Conservation (phyloP, 2,888 invertebrate genomes). For the Leptura quadrifasciata region DNA sequence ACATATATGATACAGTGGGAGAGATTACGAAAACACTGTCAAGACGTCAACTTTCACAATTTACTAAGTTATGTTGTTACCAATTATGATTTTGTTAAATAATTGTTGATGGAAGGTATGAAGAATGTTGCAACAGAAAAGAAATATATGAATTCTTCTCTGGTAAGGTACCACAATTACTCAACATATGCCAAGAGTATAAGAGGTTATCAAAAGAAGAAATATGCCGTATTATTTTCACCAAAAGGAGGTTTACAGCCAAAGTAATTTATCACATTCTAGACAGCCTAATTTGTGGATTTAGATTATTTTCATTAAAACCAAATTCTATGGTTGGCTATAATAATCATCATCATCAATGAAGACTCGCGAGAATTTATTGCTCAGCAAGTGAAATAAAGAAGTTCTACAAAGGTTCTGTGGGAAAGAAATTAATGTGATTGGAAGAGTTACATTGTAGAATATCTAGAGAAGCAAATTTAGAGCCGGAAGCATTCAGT, state of each 20-base stretch:
- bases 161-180: slow-evolving; percentile 77
- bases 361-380: slow-evolving; percentile 76
- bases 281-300: slow-evolving; percentile 74
- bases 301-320: slow-evolving; percentile 77
- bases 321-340: slow-evolving; percentile 86
- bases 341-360: slow-evolving; percentile 77
- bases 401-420: slow-evolving; percentile 77
- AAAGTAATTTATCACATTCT: slow-evolving; percentile 84
- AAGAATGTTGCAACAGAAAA: slow-evolving; percentile 68
- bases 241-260: slow-evolving; percentile 83
- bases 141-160: slow-evolving; percentile 78
- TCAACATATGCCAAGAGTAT: slow-evolving; percentile 79
- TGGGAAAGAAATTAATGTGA: slow-evolving; percentile 78
- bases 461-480: no score
- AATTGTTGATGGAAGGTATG: slow-evolving; percentile 76
- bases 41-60: slow-evolving; percentile 51
- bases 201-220: slow-evolving; percentile 73
- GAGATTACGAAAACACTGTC: slow-evolving; percentile 71
- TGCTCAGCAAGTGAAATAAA: slow-evolving; percentile 74
- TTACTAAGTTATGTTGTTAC: slow-evolving; percentile 71
- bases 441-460: no score
- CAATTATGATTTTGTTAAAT: slow-evolving; percentile 74
- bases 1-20: slow-evolving; percentile 80
- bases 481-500: no score
- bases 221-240: slow-evolving; percentile 84